phyloP scores from a whole-genome alignment of 2,888 invertebrate genomes.

The Diabrotica balteata region DNA sequence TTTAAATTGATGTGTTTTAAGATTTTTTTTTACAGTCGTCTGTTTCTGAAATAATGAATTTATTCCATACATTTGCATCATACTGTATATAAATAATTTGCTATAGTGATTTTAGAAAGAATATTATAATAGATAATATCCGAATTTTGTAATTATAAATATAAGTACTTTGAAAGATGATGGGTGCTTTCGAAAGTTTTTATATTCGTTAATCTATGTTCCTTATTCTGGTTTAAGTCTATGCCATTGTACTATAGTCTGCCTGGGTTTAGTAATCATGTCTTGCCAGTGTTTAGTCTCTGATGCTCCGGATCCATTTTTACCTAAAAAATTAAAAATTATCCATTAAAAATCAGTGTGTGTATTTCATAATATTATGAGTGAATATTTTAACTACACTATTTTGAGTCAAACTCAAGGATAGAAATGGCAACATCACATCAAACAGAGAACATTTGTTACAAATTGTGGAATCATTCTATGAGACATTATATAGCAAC shows the following conservation, averaged over 20 bases:
- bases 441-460: no score
- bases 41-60: no score
- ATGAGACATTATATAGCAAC: no score
- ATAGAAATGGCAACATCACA: no score
- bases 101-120: constrained; percentile 7
- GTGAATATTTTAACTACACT: no score
- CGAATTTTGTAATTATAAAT: constrained; percentile 17
- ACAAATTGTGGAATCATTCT: no score
- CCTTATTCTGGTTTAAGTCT: constrained; percentile 89
- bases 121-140: constrained; percentile 25
- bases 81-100: neutral
- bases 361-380: no score
- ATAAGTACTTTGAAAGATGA: constrained; percentile 26
- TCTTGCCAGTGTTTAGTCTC: constrained; percentile 99
- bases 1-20: no score
- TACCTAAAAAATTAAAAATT: constrained; percentile 65
- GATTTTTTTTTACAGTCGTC: no score
- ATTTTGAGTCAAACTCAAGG: no score
- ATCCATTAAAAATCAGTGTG: no score
- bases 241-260: constrained; percentile 97
- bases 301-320: constrained; percentile 92
- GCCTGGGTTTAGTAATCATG: constrained; percentile 96
- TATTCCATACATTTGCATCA: no score
- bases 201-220: constrained; percentile 32
- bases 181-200: constrained; percentile 37